These are phyloP conservation scores for Agrochola circellaris DNA, from an alignment of 2,888 invertebrate species.

Conservation along the genomic window DNA sequence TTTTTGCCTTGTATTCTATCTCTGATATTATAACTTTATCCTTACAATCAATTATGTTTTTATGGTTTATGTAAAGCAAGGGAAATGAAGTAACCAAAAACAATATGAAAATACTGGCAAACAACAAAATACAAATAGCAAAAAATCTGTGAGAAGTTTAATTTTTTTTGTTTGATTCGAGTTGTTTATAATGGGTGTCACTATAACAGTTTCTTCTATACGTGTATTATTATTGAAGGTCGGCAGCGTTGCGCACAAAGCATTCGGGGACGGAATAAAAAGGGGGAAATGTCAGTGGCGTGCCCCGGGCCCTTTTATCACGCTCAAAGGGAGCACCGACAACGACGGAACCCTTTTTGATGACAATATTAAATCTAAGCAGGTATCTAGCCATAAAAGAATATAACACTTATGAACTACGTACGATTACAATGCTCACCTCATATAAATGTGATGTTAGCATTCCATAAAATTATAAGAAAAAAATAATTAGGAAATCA, in stretches of 20 bases:
- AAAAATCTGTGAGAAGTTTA: not conserved
- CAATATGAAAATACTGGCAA: not conserved
- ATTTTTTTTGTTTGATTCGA: not conserved
- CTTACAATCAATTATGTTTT: no score
- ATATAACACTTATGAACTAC: not conserved
- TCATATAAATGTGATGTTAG: constrained; percentile 33
- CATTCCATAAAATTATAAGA: constrained; percentile 35
- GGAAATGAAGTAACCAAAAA: not conserved
- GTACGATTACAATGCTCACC: constrained; percentile 40
- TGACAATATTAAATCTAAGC: constrained; percentile 6
- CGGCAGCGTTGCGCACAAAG: constrained; percentile 43
- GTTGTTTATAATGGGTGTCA: not conserved
- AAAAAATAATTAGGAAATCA: not conserved
- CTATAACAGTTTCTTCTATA: constrained; percentile 28
- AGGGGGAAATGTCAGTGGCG: constrained; percentile 47
- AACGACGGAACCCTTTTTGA: constrained; percentile 24
- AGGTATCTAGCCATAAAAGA: constrained; percentile 19
- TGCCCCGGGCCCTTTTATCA: constrained; percentile 28
- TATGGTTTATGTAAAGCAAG: not conserved
- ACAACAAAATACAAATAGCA: not conserved
- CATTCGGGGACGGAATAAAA: constrained; percentile 26
- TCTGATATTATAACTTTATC: constrained; percentile 8
- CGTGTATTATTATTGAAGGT: constrained; percentile 11
- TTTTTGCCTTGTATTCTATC: constrained; percentile 4
- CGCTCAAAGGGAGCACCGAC: constrained; percentile 26